Evolutionary conservation across 2,113 vertebrate species (phyloP), one percentile per base, ranked within the genome.

Genomic region (Mobula hypostoma): DNA sequence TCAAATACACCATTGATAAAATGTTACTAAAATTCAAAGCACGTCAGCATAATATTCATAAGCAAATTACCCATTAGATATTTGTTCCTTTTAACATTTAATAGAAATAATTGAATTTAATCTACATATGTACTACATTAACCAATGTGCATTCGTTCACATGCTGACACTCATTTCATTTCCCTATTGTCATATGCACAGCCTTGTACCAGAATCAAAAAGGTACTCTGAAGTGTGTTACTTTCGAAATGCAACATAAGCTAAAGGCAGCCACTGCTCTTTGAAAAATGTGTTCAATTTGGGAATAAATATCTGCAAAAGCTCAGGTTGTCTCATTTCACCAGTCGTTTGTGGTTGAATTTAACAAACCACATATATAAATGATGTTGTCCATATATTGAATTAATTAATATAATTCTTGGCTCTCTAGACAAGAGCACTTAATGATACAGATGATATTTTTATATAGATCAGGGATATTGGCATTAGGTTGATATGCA

Each of bases 291-390:
- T 87, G 27, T 87, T n/a, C 29, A 14, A 4, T 0, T 87, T 27
- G 56, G 29, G 48, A 87, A n/a, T 6, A 9, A 5, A 21, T 11
- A 27, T 58, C 12, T 63, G 58, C 58, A 29, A 87, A 87, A 29
- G 29, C 24, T 87, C 83, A 87, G 61, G 58, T 63, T 63, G 83
- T 58, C 83, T 87, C 58, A 87, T 87, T 63, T 15, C 27, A 9
- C 29, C 48, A 15, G 68, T 70, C 21, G 24, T 76, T 27, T 87
- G 83, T 63, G 58, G 56, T 87, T 87, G 9, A 29, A 83, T 56
- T 56, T 83, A 24, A 83, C 40, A 40, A 83, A 36, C 48, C 36
- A 83, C 48, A 83, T 83, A 83, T 83, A 83, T 83, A 83, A 83
- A 56, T 83, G 40, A 56, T 83, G 21, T 21, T 48, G 40, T 40